These are phyloP conservation scores for Scaptomyza cyrtandrae DNA, from an alignment of 2,888 invertebrate genomes.

Conservation along the genomic window DNA sequence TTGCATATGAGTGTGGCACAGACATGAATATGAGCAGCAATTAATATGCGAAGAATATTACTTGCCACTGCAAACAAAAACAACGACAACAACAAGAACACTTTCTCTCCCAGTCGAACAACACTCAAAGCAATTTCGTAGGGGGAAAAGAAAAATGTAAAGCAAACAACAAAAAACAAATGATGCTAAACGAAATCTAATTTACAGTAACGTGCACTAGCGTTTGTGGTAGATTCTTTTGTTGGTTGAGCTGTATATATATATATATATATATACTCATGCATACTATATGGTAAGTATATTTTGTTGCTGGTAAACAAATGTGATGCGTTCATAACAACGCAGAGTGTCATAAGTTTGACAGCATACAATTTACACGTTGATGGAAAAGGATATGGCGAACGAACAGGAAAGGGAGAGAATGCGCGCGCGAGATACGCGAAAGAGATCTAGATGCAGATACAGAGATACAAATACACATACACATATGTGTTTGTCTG, in stretches of 20 bases:
- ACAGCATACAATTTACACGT: constrained; percentile 79
- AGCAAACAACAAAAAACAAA: constrained; percentile 19
- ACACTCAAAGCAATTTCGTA: constrained; percentile 53
- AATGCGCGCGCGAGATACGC: constrained; percentile 20
- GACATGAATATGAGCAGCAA: constrained; percentile 71
- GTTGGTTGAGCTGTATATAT: background rate
- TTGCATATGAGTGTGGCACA: constrained; percentile 66
- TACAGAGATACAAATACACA: constrained; percentile 28
- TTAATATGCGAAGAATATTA: constrained; percentile 61
- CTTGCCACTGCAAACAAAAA: constrained; percentile 10
- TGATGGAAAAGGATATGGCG: constrained; percentile 77
- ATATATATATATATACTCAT: background rate
- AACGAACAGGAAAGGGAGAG: background rate
- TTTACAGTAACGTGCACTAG: constrained; percentile 63
- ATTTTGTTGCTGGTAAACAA: constrained; percentile 39
- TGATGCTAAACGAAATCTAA: constrained; percentile 69
- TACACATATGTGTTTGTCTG: background rate
- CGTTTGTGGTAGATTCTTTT: constrained; percentile 32
- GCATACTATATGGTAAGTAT: background rate
- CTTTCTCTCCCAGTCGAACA: constrained; percentile 41
- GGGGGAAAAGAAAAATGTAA: constrained; percentile 13
- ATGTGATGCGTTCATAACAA: constrained; percentile 64
- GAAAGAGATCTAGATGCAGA: constrained; percentile 30
- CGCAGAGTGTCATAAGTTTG: constrained; percentile 77
- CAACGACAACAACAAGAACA: background rate